Base-by-base conservation (phyloP, 2,888 invertebrate genomes). In the Lepidochrysops patricia region DNA sequence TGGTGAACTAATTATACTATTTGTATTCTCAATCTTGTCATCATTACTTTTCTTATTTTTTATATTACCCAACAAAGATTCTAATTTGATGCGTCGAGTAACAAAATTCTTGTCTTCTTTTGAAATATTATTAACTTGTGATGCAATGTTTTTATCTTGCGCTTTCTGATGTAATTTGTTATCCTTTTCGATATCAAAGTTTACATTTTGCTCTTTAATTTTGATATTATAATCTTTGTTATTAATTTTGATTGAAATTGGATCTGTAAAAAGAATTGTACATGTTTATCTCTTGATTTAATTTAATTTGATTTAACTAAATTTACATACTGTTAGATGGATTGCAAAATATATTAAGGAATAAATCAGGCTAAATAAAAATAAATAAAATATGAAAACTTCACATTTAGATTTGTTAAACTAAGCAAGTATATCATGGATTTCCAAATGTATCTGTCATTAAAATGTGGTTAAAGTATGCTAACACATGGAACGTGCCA, bases 21-120 rank as follows among this genome's bases (percentile, higher is more conserved):
- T 48, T 23, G 2, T 7, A 12, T 57, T 57, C 13, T 57, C 35
- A 5, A 43, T n/a, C 4, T 7, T 59, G 15, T 58, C 32, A 52
- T 54, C 27, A 5, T 59, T 52, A 54, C 19, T 37, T 52, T 50
- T 34, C 26, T 72, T 79, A 34, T 65, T 73, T 67, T 77, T 83
- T 12, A 86, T 75, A 61, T 70, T 75, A 6, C 73, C 73, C 52
- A 77, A 63, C 13, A 76, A 57, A 26, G 62, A 62, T 71, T 87
- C 86, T 32, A 88, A 62, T 67, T 85, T 86, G 0, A 62, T 73
- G 7, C 77, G 71, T 63, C 82, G 84, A 6, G 73, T 72, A 0
- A 70, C 66, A 34, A 82, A 80, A 62, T 68, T 75, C 0, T 69
- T 69, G 26, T 74, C 76, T 23, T 62, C 60, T 57, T 64, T 66